Conservation (phyloP, 2,113 vertebrate genomes). For the Cisticola juncidis region DNA sequence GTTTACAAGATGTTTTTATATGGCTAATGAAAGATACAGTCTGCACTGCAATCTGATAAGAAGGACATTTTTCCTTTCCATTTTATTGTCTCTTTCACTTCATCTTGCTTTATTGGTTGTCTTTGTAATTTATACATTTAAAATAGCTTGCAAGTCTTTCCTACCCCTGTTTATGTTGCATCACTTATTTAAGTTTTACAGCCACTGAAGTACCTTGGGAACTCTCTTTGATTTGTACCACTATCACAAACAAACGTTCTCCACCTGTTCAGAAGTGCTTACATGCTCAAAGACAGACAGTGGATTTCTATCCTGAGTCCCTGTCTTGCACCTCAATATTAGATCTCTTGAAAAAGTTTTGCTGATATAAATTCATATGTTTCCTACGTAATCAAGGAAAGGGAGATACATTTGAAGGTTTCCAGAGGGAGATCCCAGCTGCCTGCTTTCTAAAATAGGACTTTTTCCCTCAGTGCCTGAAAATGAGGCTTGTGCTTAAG, state of each 20-base stretch:
- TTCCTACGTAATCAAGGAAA: background rate
- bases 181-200: background rate
- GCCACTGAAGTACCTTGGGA: background rate
- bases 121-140: background rate
- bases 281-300: background rate
- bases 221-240: background rate
- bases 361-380: background rate
- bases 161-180: background rate
- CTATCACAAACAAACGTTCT: background rate
- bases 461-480: slow-evolving; percentile 14
- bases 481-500: slow-evolving; percentile 39
- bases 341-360: background rate
- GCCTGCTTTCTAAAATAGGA: background rate
- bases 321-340: background rate
- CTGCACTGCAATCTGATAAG: background rate
- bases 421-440: slow-evolving; percentile 23
- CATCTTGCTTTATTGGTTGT: background rate
- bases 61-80: background rate
- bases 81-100: background rate
- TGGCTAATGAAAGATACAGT: background rate
- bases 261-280: background rate
- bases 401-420: background rate
- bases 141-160: background rate
- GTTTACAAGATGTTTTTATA: slow-evolving; percentile 18
- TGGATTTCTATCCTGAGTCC: background rate